Percentiles rank a stretch among this genome's conserved stretches.
Evolutionary conservation across 2,113 vertebrate species (phyloP).

Genomic region (Stomatorhinus ivindoensis): DNA sequence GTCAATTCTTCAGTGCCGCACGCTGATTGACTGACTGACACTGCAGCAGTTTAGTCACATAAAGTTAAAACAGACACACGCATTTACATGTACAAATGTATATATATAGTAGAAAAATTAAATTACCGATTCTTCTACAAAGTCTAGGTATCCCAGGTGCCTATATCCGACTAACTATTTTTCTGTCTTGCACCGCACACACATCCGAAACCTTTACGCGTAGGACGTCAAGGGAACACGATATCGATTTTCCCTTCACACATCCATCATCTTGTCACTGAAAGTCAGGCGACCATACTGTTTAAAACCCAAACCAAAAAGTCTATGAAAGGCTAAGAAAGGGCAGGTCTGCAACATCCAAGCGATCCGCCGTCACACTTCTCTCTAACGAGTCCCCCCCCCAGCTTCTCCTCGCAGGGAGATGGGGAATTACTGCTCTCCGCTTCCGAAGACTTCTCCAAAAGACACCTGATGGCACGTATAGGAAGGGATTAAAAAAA

Average conservation of each 20-base stretch:
- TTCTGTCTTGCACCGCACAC: not conserved
- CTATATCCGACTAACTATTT: not conserved
- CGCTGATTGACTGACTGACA: slow-evolving; percentile 21
- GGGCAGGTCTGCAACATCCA: slow-evolving; percentile 15
- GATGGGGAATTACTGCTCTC: slow-evolving; percentile 10
- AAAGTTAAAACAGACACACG: slow-evolving; percentile 9
- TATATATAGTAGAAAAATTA: not conserved
- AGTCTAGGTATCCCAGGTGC: slow-evolving; percentile 14
- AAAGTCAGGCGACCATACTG: slow-evolving; percentile 21
- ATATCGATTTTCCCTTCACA: slow-evolving; percentile 39
- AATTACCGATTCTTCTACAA: not conserved
- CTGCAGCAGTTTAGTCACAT: slow-evolving; percentile 17
- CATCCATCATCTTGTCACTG: slow-evolving; percentile 43
- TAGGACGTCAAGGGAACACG: slow-evolving; percentile 12
- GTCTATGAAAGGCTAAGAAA: slow-evolving; percentile 15
- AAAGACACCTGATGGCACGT: slow-evolving; percentile 33
- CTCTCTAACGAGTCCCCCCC: not conserved
- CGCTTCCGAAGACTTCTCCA: slow-evolving; percentile 17
- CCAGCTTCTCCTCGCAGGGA: not conserved
- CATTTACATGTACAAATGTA: not conserved
- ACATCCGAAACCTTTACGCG: slow-evolving; percentile 3
- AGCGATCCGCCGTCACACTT: slow-evolving; percentile 15
- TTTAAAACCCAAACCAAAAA: slow-evolving; percentile 20
- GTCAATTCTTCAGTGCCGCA: slow-evolving; percentile 26
- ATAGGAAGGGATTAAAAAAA: slow-evolving; percentile 14